Percentiles rank a stretch among this genome's conserved stretches.
Evolutionary conservation across 2,113 vertebrate genomes (phyloP).

Genomic region (Mohoua ochrocephala): DNA sequence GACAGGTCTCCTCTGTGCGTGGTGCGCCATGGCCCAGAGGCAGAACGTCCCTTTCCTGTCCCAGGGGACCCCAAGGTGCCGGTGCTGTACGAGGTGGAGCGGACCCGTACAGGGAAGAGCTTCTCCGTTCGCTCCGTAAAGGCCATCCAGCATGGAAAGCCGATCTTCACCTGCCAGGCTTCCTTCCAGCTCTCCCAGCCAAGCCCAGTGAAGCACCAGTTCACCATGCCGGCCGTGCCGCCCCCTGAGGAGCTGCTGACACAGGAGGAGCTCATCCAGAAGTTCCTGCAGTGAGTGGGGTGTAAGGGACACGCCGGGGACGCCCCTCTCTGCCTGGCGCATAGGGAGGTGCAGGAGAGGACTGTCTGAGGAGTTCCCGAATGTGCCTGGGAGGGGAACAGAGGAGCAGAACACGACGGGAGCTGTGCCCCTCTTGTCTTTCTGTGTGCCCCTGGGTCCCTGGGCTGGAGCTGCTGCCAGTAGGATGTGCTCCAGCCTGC

Average conservation of each 20-base stretch:
- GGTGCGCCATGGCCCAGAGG: not conserved
- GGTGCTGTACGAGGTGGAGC: constrained; percentile 90
- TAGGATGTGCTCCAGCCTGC: not conserved
- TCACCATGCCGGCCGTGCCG: constrained; percentile 85
- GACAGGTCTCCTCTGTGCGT: not conserved
- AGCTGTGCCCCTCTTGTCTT: not conserved
- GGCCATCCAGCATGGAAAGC: constrained; percentile 87
- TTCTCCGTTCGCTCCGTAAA: constrained; percentile 89
- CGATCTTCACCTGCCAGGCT: constrained; percentile 88
- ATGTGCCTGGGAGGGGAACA: not conserved
- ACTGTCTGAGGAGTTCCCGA: not conserved
- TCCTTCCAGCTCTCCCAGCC: constrained; percentile 86
- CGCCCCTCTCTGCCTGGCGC: fast-evolving
- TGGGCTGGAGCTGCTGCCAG: not conserved
- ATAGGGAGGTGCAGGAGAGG: not conserved
- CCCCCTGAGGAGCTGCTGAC: constrained; percentile 82
- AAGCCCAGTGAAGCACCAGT: constrained; percentile 88
- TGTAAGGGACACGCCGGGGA: fast-evolving
- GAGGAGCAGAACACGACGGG: not conserved
- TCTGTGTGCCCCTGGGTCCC: not conserved
- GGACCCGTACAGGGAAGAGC: constrained; percentile 84
- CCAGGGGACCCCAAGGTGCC: constrained; percentile 89
- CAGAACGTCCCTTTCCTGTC: not conserved
- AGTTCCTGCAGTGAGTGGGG: constrained; percentile 79
- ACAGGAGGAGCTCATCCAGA: constrained; percentile 77